phyloP scores from a whole-genome alignment of 2,888 invertebrate species.

The Brachypalpus laphriformis region DNA sequence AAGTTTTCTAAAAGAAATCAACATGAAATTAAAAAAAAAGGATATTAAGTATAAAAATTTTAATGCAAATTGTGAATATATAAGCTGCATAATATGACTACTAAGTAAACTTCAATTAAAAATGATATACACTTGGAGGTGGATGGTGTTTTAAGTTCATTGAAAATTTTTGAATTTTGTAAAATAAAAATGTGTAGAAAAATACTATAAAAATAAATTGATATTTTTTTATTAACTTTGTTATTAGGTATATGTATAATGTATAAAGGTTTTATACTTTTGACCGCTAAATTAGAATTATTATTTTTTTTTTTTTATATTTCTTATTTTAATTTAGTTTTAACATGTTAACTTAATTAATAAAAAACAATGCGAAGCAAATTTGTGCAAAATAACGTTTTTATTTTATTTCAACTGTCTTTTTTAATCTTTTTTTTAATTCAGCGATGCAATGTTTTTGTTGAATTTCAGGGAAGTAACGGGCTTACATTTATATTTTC shows the following conservation, averaged over 20 bases:
- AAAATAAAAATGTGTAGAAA: conserved; percentile 36
- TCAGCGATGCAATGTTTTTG: neutral
- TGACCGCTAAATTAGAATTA: conserved; percentile 41
- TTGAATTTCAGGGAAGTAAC: no score
- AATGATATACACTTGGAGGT: conserved; percentile 38
- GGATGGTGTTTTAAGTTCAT: conserved; percentile 49
- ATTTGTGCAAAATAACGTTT: conserved; percentile 22
- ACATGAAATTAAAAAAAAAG: conserved; percentile 42
- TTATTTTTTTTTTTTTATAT: conserved; percentile 30
- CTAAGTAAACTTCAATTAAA: conserved; percentile 71
- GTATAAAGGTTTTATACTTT: conserved; percentile 60
- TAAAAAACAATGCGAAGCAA: conserved; percentile 70
- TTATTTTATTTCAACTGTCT: conserved; percentile 1
- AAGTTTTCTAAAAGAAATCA: conserved; percentile 73
- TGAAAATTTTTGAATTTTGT: conserved; percentile 49
- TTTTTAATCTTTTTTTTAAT: neutral
- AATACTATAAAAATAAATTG: conserved; percentile 29
- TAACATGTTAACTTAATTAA: conserved; percentile 61
- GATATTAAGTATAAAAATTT: conserved; percentile 50
- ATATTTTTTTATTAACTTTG: conserved; percentile 63
- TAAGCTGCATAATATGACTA: conserved; percentile 68
- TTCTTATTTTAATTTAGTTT: conserved; percentile 53
- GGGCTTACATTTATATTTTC: neutral
- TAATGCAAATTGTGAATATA: conserved; percentile 72
- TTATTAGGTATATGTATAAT: conserved; percentile 51